A percentile compares a stretch with the other conserved stretches of the same genome.
Evolutionary conservation across 2,797 vertebrate genomes (phyloP).

Genomic region (Petrocephalus sullivani): DNA sequence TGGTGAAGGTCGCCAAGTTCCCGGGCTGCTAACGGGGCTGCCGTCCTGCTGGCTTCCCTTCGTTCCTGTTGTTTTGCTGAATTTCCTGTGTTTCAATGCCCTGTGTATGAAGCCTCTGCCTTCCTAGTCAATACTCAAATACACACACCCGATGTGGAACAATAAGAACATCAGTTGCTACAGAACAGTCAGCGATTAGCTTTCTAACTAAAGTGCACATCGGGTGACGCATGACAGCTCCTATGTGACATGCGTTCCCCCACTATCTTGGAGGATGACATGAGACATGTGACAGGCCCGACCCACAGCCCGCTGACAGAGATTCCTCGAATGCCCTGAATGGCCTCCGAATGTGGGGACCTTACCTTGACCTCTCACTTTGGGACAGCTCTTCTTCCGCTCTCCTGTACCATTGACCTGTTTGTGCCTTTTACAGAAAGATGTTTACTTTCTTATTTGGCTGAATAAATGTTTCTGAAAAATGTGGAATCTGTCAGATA

Average conservation of each 20-base stretch:
- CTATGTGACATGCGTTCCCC: background rate
- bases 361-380: background rate
- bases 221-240: background rate
- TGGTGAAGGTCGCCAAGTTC: background rate
- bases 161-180: background rate
- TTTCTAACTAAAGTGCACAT: background rate
- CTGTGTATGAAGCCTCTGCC: background rate
- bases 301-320: background rate
- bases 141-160: background rate
- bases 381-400: background rate
- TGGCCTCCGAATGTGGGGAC: background rate
- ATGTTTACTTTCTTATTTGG: background rate
- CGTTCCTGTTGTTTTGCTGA: constrained; percentile 32
- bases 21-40: background rate
- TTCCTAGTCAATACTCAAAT: background rate
- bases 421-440: background rate
- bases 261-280: constrained; percentile 26
- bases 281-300: background rate
- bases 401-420: background rate
- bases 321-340: constrained; percentile 44
- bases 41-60: background rate
- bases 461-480: background rate
- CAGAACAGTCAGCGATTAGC: background rate
- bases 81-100: constrained; percentile 44
- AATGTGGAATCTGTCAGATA: background rate